phyloP scores from a whole-genome alignment of 2,888 invertebrate species.

The Ennomos fuscantarius region DNA sequence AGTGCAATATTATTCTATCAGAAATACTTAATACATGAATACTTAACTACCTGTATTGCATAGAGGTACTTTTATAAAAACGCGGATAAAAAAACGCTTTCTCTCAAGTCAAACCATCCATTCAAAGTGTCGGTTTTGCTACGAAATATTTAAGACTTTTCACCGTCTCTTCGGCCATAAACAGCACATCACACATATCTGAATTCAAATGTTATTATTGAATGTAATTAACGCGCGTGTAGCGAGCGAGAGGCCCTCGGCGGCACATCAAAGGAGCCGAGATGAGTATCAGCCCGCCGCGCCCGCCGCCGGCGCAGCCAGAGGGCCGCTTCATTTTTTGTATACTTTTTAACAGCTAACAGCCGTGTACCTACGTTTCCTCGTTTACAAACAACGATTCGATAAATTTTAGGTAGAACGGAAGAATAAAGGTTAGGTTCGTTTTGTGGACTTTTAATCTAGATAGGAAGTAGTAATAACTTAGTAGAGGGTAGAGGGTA shows the following conservation, averaged over 20 bases:
- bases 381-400: slow-evolving; percentile 51
- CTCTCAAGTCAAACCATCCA: too few relatives aligned
- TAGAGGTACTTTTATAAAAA: too few relatives aligned
- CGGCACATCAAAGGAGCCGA: slow-evolving; percentile 71
- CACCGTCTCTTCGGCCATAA: slow-evolving; percentile 12
- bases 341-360: slow-evolving; percentile 71
- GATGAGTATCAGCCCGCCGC: slow-evolving; percentile 66
- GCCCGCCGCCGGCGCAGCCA: slow-evolving; percentile 54
- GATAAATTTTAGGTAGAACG: slow-evolving; percentile 22
- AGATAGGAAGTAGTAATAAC: too few relatives aligned
- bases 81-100: too few relatives aligned
- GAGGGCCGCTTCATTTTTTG: slow-evolving; percentile 68
- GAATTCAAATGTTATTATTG: slow-evolving; percentile 47
- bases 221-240: slow-evolving; percentile 52
- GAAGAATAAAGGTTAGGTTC: too few relatives aligned
- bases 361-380: slow-evolving; percentile 47
- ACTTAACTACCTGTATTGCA: too few relatives aligned
- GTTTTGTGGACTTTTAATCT: too few relatives aligned
- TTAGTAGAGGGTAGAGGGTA: too few relatives aligned
- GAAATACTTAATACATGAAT: too few relatives aligned
- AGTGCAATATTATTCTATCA: too few relatives aligned
- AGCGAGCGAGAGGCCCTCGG: slow-evolving; percentile 54
- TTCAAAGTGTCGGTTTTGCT: too few relatives aligned
- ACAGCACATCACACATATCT: slow-evolving; percentile 28
- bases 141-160: too few relatives aligned